Percentiles rank a stretch among this genome's conserved stretches.
These are phyloP conservation scores for Mechanitis messenoides DNA, from an alignment of 2,888 invertebrate species.

Conservation along the genomic window DNA sequence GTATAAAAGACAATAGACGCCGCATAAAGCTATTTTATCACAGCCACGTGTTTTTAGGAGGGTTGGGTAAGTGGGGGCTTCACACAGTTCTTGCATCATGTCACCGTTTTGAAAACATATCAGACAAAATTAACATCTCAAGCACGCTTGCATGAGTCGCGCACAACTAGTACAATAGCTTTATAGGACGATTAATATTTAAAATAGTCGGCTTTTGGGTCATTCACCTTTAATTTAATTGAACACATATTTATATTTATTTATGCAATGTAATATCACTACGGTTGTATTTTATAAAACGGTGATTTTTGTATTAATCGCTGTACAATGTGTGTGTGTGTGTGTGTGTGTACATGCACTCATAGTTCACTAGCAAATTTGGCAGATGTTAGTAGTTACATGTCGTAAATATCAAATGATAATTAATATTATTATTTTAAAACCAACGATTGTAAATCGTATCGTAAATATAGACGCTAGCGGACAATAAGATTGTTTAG, in stretches of 20 bases:
- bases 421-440: background rate
- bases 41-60: constrained; percentile 46
- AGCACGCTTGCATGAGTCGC: constrained; percentile 38
- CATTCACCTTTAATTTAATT: constrained; percentile 50
- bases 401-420: too few relatives aligned
- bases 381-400: too few relatives aligned
- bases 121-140: constrained; percentile 48
- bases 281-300: too few relatives aligned
- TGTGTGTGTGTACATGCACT: too few relatives aligned
- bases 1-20: constrained; percentile 48
- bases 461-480: constrained; percentile 21
- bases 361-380: too few relatives aligned
- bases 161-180: constrained; percentile 47
- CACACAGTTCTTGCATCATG: constrained; percentile 67
- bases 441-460: constrained; percentile 2
- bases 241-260: background rate
- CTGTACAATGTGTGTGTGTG: too few relatives aligned
- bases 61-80: constrained; percentile 45
- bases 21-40: constrained; percentile 55
- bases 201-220: constrained; percentile 28
- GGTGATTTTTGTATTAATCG: too few relatives aligned
- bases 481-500: constrained; percentile 61
- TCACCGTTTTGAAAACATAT: constrained; percentile 63
- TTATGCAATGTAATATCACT: too few relatives aligned
- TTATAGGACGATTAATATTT: constrained; percentile 14